These are phyloP conservation scores for Cremastinae sp. DNA, from an alignment of 2,888 invertebrate species.

Conservation along the genomic window DNA sequence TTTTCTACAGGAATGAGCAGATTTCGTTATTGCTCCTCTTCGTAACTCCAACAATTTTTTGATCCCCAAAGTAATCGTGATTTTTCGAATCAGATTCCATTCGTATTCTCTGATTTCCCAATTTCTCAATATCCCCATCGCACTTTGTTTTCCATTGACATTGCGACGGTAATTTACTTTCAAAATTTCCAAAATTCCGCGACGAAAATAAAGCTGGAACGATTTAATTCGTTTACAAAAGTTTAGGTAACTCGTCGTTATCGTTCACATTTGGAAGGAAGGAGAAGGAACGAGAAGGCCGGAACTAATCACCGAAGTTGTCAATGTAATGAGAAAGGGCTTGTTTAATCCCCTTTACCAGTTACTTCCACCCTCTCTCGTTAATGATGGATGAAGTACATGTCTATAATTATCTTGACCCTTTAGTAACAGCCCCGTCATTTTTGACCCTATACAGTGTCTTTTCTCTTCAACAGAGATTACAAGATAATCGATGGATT, in stretches of 20 bases:
- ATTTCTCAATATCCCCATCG: background rate
- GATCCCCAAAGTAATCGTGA: constrained; percentile 32
- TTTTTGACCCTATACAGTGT: background rate
- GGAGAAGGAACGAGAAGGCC: background rate
- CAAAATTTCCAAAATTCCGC: constrained; percentile 5
- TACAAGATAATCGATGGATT: constrained; percentile 19
- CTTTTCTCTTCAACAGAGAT: constrained; percentile 41
- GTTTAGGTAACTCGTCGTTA: no score
- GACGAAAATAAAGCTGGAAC: background rate
- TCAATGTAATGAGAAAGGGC: constrained; percentile 26
- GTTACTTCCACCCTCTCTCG: constrained; percentile 26
- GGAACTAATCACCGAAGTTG: constrained; percentile 38
- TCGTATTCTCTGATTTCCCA: background rate
- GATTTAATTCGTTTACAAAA: constrained; percentile 13
- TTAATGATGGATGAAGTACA: constrained; percentile 29
- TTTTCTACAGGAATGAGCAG: constrained; percentile 31
- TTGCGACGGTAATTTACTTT: no score
- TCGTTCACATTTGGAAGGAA: background rate
- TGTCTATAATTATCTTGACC: constrained; percentile 33
- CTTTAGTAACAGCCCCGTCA: background rate
- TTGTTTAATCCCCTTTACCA: constrained; percentile 6
- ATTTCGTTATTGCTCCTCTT: constrained; percentile 14
- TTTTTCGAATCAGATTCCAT: constrained; percentile 36
- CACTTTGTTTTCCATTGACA: constrained; percentile 8
- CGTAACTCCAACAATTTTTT: background rate